Percentiles rank a stretch among this genome's conserved stretches.
phyloP scores from a whole-genome alignment of 2,113 vertebrate species.

The Odontophorus gujanensis region DNA sequence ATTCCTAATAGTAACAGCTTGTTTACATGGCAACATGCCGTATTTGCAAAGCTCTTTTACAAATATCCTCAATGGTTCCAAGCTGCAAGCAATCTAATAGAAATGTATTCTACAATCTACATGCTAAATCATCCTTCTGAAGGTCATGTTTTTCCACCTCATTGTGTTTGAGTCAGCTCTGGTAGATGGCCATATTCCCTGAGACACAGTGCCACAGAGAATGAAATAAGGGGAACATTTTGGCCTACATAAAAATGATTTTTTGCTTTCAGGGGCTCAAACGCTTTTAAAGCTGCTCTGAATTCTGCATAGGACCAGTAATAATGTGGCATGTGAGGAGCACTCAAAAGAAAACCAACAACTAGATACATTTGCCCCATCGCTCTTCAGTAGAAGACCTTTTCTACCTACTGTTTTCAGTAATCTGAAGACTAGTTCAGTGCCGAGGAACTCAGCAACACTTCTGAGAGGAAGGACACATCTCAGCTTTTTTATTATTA shows the following conservation, averaged over 20 bases:
- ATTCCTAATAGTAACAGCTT: neutral
- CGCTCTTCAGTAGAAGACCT: neutral
- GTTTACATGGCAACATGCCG: neutral
- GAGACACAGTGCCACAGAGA: neutral
- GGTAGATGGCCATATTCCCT: conserved; percentile 55
- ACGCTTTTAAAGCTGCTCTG: conserved; percentile 7
- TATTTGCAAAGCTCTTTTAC: neutral
- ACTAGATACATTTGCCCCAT: neutral
- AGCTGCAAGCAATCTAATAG: conserved; percentile 9
- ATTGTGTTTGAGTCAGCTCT: conserved; percentile 54
- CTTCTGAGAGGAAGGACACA: neutral
- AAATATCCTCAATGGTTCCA: conserved; percentile 5
- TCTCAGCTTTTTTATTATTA: neutral
- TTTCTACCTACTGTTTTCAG: neutral
- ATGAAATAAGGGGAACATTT: conserved; percentile 2
- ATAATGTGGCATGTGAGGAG: conserved; percentile 16
- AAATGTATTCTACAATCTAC: conserved; percentile 47
- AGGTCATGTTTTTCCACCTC: conserved; percentile 69
- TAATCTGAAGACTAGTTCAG: neutral
- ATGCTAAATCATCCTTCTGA: conserved; percentile 58
- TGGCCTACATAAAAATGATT: neutral
- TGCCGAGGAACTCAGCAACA: neutral
- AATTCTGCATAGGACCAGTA: neutral
- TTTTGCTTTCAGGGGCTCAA: conserved; percentile 44
- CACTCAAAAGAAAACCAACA: neutral